Conservation (phyloP, 2,888 invertebrate species). For the Torymus texanus region DNA sequence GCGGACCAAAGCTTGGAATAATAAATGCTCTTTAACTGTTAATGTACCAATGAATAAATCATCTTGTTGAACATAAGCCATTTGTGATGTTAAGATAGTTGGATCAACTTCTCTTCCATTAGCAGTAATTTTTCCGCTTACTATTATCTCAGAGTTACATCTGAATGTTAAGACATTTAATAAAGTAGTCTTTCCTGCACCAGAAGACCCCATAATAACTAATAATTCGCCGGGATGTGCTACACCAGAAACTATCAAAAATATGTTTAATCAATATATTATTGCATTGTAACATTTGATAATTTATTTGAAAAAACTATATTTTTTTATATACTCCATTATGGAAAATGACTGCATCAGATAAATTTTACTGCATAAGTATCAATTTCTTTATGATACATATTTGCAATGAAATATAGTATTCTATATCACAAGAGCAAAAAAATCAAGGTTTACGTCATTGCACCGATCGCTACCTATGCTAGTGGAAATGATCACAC, state of each 20-base stretch:
- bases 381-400: no score
- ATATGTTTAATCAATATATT: neutral
- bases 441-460: no score
- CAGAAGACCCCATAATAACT: constrained; percentile 92
- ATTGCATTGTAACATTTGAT: no score
- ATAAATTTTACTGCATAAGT: no score
- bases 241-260: constrained; percentile 83
- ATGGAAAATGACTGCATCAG: no score
- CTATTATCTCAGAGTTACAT: constrained; percentile 82
- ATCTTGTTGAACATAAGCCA: constrained; percentile 95
- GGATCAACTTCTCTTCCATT: constrained; percentile 87
- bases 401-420: no score
- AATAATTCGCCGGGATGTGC: constrained; percentile 91
- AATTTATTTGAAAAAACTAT: no score
- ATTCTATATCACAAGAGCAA: no score
- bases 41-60: constrained; percentile 94
- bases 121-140: constrained; percentile 79
- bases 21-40: constrained; percentile 91
- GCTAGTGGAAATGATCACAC: no score
- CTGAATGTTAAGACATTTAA: constrained; percentile 92
- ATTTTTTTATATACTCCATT: no score
- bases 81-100: constrained; percentile 84
- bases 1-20: constrained; percentile 89
- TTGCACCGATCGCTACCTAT: no score
- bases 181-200: constrained; percentile 96